Percentiles rank a stretch among this genome's conserved stretches.
Conservation (phyloP, 2,888 invertebrate genomes). For the Blomia tropicalis region DNA sequence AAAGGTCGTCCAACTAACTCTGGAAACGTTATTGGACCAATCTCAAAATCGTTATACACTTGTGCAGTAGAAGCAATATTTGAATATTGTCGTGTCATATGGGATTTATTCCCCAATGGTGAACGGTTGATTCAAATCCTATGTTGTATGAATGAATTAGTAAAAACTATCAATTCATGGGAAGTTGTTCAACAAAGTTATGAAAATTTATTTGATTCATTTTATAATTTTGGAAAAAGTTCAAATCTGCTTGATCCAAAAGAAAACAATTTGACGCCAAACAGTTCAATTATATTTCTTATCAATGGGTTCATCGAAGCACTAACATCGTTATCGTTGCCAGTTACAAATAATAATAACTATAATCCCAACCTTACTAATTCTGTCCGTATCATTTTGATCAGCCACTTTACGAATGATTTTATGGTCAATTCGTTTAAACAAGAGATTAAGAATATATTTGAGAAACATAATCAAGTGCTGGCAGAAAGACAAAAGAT, state of each 20-base stretch:
- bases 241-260: background rate
- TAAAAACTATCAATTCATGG: constrained; percentile 12
- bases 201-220: background rate
- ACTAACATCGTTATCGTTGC: background rate
- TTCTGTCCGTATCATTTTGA: background rate
- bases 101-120: constrained; percentile 85
- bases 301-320: background rate
- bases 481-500: background rate
- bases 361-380: background rate
- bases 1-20: constrained; percentile 46
- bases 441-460: background rate
- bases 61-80: constrained; percentile 84
- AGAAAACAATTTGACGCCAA: background rate
- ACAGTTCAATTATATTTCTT: background rate
- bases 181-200: constrained; percentile 24
- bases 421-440: background rate
- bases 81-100: constrained; percentile 88
- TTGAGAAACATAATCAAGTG: background rate
- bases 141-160: background rate
- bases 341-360: background rate
- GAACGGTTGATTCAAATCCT: constrained; percentile 44
- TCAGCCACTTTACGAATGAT: background rate
- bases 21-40: constrained; percentile 59
- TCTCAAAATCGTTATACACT: constrained; percentile 88
- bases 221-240: background rate